Conservation (phyloP, 2,113 vertebrate genomes). For the Elanoides forficatus region DNA sequence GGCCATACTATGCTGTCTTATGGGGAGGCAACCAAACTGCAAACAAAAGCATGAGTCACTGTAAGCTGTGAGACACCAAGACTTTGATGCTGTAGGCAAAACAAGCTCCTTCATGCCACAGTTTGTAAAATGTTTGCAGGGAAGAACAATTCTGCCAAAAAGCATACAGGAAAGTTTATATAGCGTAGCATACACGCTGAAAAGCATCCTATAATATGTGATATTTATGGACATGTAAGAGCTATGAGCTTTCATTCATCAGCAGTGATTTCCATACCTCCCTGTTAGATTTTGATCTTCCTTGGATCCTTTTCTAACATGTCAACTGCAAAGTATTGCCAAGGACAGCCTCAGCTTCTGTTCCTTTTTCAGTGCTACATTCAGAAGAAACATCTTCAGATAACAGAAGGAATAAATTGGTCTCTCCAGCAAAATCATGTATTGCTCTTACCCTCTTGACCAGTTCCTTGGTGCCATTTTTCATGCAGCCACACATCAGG, state of each 20-base stretch:
- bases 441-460: neutral
- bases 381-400: neutral
- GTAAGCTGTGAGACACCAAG: neutral
- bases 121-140: neutral
- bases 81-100: constrained; percentile 26
- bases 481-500: neutral
- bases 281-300: neutral
- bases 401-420: neutral
- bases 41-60: constrained; percentile 19
- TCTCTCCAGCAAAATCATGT: neutral
- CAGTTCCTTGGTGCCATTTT: neutral
- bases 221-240: neutral
- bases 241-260: neutral
- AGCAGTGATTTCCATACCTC: neutral
- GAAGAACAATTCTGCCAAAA: neutral
- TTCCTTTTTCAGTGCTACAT: neutral
- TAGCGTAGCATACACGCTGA: neutral
- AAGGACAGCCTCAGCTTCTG: neutral
- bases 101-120: constrained; percentile 22
- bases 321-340: neutral
- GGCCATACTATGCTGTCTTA: neutral
- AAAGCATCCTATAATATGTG: neutral
- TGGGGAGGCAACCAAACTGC: neutral
- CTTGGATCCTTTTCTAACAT: neutral
- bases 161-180: neutral